A percentile compares a stretch with the other conserved stretches of the same genome.
Evolutionary conservation across 2,888 invertebrate genomes (phyloP).

Genomic region (Tachina fera): DNA sequence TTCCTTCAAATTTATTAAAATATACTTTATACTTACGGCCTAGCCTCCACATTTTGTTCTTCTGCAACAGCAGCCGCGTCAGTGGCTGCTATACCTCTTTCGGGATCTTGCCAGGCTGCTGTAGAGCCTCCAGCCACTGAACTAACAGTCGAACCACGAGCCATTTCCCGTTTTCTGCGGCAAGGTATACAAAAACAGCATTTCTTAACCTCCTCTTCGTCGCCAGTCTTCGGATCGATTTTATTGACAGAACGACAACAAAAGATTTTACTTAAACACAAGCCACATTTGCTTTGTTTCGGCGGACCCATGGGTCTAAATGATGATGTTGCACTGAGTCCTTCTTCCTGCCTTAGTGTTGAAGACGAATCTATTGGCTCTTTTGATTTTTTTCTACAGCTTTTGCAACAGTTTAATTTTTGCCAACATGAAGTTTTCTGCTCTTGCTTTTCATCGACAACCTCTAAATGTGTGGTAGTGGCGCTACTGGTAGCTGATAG

Average conservation of each 20-base stretch:
- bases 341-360: slow-evolving; percentile 42
- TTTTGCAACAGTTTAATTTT: slow-evolving; percentile 82
- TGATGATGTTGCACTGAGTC: slow-evolving; percentile 51
- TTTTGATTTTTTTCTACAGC: slow-evolving; percentile 82
- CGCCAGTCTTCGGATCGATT: slow-evolving; percentile 80
- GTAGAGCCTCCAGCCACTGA: slow-evolving; percentile 68
- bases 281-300: slow-evolving; percentile 79
- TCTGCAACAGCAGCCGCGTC: slow-evolving; percentile 84
- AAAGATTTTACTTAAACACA: slow-evolving; percentile 81
- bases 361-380: slow-evolving; percentile 64
- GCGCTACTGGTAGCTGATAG: slow-evolving; percentile 78
- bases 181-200: slow-evolving; percentile 83
- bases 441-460: slow-evolving; percentile 77
- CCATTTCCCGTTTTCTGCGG: slow-evolving; percentile 75
- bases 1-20: neutral
- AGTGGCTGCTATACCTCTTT: slow-evolving; percentile 76
- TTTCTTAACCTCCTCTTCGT: slow-evolving; percentile 78
- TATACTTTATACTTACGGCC: slow-evolving; percentile 67
- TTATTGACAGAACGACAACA: slow-evolving; percentile 83
- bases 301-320: slow-evolving; percentile 65
- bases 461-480: slow-evolving; percentile 77
- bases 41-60: slow-evolving; percentile 83
- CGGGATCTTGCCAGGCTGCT: slow-evolving; percentile 81
- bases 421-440: slow-evolving; percentile 80
- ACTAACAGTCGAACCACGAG: slow-evolving; percentile 61